Evolutionary conservation across 2,113 vertebrate species (phyloP).

Genomic region (Pteruthius melanotis): DNA sequence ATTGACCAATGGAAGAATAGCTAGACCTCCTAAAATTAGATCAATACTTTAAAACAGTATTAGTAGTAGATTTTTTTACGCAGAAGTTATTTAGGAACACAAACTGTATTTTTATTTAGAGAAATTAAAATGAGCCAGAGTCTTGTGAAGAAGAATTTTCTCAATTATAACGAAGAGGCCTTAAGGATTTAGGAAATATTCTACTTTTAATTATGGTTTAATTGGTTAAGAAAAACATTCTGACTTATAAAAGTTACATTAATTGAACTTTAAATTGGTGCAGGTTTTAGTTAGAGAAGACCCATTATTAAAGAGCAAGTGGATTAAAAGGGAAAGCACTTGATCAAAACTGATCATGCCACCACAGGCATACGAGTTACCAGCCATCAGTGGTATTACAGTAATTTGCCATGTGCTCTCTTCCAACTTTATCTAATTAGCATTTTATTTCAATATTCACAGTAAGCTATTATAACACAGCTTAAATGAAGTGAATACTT

Average conservation of each 20-base stretch:
- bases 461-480: constrained; percentile 29
- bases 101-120: not conserved
- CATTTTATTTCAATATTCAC: constrained; percentile 53
- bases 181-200: not conserved
- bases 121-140: not conserved
- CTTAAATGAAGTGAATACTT: constrained; percentile 30
- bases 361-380: constrained; percentile 6
- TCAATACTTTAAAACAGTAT: not conserved
- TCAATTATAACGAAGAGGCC: not conserved
- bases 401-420: constrained; percentile 32
- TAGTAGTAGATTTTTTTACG: not conserved
- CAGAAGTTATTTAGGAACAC: not conserved
- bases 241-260: not conserved
- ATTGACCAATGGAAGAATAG: not conserved
- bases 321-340: not conserved
- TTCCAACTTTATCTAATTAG: constrained; percentile 43
- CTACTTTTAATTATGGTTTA: not conserved
- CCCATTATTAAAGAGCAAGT: not conserved
- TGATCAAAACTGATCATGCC: constrained; percentile 45
- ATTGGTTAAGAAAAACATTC: not conserved
- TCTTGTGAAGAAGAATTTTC: not conserved
- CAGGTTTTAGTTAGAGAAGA: not conserved
- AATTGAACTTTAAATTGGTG: not conserved
- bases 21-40: not conserved
- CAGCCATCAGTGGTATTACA: not conserved